phyloP scores from a whole-genome alignment of 2,113 vertebrate species.

The Chrysemys picta region DNA sequence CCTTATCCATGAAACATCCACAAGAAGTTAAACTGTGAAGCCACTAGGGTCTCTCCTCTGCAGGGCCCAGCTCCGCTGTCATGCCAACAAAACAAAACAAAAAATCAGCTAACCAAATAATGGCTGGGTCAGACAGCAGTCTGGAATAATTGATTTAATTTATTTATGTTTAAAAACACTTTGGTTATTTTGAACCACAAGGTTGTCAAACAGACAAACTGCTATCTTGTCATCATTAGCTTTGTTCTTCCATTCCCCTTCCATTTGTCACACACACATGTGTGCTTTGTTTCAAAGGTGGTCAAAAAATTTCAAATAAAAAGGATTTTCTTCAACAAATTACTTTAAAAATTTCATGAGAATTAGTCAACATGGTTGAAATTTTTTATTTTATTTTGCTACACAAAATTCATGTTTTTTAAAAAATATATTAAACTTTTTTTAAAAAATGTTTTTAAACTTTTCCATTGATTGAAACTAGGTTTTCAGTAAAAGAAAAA shows the following conservation, averaged over 20 bases:
- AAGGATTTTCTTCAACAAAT: background rate
- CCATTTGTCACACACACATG: background rate
- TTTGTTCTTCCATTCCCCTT: background rate
- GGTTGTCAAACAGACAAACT: background rate
- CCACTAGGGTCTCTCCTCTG: background rate
- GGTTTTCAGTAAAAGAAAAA: background rate
- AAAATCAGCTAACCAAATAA: background rate
- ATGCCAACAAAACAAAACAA: background rate
- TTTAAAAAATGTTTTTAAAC: background rate
- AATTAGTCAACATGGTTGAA: background rate
- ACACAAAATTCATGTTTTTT: background rate
- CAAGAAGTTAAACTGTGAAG: background rate
- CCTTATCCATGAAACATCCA: background rate
- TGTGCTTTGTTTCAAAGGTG: background rate
- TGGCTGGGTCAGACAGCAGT: background rate
- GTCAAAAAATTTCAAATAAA: background rate
- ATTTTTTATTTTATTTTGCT: background rate
- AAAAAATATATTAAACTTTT: background rate
- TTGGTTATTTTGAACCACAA: background rate
- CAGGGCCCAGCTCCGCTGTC: background rate
- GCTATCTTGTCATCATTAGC: background rate
- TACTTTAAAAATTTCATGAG: background rate
- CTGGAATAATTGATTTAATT: background rate
- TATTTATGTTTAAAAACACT: background rate
- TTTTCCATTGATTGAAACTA: background rate